Conservation (phyloP, 2,888 invertebrate species). For the Tenthredo distinguenda region DNA sequence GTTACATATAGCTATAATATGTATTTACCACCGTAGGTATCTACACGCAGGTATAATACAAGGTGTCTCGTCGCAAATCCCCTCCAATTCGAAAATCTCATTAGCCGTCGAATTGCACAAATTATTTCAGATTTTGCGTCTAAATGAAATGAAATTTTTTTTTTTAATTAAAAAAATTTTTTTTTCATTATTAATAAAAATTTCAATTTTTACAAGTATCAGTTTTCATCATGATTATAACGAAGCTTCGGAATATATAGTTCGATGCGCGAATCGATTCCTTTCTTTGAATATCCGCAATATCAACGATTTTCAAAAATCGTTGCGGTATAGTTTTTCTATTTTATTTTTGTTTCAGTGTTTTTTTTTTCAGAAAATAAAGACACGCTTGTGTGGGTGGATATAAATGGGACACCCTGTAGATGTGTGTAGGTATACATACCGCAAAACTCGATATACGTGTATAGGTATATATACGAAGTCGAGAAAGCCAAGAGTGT, state of each 20-base stretch:
- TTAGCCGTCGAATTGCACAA: neutral
- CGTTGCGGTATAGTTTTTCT: neutral
- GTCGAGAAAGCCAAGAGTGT: neutral
- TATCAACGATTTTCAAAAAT: neutral
- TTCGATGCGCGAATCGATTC: neutral
- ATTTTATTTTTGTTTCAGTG: neutral
- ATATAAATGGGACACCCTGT: slow-evolving; percentile 9
- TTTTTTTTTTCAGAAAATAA: neutral
- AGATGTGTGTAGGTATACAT: neutral
- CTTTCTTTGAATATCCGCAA: neutral
- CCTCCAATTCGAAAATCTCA: neutral
- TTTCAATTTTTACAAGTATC: neutral
- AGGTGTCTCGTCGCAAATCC: neutral
- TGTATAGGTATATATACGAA: neutral
- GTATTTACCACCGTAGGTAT: slow-evolving; percentile 24
- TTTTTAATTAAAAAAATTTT: too few relatives aligned
- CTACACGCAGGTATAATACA: neutral
- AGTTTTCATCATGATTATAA: neutral
- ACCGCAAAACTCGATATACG: neutral
- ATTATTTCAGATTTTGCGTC: neutral
- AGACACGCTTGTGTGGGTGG: neutral
- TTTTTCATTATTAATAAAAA: neutral
- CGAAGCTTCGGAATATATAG: neutral
- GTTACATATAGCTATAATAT: neutral
- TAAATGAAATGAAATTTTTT: neutral